Evolutionary conservation across 2,888 invertebrate species (phyloP).

Genomic region (Dione juno): DNA sequence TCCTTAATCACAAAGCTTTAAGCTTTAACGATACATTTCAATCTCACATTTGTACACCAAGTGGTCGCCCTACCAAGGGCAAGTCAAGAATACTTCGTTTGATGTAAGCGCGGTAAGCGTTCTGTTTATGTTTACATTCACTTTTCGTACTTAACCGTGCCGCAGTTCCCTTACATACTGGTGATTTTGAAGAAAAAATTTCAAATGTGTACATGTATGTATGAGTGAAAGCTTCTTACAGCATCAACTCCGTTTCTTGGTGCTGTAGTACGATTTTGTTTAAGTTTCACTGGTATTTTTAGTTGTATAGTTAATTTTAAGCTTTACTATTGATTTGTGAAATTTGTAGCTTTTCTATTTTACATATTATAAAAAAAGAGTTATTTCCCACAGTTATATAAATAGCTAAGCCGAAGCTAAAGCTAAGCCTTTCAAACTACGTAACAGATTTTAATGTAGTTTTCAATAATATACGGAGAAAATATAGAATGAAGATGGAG

Average conservation of each 20-base stretch:
- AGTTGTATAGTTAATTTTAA: background rate
- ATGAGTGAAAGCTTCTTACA: slow-evolving; percentile 5
- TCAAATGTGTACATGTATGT: slow-evolving; percentile 10
- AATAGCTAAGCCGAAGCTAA: no score
- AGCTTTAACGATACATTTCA: background rate
- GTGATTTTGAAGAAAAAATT: slow-evolving; percentile 19
- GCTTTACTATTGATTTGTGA: background rate
- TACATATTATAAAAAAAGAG: no score
- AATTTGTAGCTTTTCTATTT: no score
- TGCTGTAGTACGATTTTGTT: background rate
- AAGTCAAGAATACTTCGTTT: slow-evolving; percentile 54
- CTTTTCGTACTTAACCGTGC: slow-evolving; percentile 44
- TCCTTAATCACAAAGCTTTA: no score
- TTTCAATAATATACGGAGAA: no score
- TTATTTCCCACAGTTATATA: no score
- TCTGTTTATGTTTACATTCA: slow-evolving; percentile 55
- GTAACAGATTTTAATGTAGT: no score
- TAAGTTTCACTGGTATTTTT: background rate
- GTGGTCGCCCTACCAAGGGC: slow-evolving; percentile 46
- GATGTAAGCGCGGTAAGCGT: slow-evolving; percentile 55
- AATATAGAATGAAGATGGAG: no score
- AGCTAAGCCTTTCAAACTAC: no score
- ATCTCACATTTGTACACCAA: background rate
- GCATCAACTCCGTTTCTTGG: background rate
- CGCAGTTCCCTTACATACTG: slow-evolving; percentile 18